These are phyloP conservation scores for Penaeus japonicus DNA, from an alignment of 1,140 invertebrate genomes.

Conservation along the genomic window DNA sequence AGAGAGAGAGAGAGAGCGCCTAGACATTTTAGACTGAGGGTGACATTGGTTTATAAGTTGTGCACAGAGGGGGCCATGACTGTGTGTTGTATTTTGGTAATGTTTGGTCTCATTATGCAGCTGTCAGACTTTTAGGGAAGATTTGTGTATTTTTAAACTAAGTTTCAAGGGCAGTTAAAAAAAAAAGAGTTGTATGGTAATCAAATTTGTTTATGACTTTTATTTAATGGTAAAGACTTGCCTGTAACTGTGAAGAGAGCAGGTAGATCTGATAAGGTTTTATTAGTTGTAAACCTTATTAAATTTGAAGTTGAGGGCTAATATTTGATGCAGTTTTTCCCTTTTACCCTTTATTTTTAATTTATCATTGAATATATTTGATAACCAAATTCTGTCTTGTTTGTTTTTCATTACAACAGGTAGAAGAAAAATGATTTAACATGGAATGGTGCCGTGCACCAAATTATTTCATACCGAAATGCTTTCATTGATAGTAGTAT, in stretches of 20 bases:
- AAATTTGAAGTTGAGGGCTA: no score
- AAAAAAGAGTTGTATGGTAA: neutral
- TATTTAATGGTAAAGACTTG: conserved; percentile 14
- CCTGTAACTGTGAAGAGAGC: conserved; percentile 10
- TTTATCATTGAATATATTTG: no score
- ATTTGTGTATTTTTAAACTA: conserved; percentile 1
- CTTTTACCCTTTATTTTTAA: no score
- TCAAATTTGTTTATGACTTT: conserved; percentile 2
- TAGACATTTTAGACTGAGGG: neutral
- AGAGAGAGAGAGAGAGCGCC: no score
- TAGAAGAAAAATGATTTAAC: no score
- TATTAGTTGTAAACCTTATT: neutral
- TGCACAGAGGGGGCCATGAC: conserved; percentile 19
- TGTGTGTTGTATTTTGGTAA: conserved; percentile 8
- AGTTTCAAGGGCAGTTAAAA: conserved; percentile 14
- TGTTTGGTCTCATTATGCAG: conserved; percentile 9
- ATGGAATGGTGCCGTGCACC: no score
- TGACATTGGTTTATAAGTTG: neutral
- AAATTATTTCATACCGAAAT: no score
- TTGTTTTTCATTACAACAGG: no score
- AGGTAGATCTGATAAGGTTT: conserved; percentile 9
- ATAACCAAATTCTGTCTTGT: no score
- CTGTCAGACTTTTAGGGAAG: neutral
- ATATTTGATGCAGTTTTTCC: no score
- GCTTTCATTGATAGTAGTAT: no score